These are phyloP conservation scores for Noctua comes DNA, from an alignment of 2,888 invertebrate genomes.

Conservation along the genomic window DNA sequence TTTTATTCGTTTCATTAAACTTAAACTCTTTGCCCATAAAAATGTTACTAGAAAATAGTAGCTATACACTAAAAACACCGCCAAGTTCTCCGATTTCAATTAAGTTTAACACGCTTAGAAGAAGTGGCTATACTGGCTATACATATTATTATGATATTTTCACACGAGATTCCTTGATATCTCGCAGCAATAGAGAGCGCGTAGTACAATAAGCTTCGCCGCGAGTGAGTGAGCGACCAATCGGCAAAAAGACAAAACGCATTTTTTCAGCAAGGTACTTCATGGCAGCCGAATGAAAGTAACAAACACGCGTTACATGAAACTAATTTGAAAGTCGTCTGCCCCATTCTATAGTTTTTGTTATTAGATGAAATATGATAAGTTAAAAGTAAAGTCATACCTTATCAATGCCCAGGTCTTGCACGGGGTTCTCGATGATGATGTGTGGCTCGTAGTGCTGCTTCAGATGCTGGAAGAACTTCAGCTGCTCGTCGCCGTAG, in stretches of 20 bases:
- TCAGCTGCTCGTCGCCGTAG: slow-evolving; percentile 93
- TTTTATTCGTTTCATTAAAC: neutral
- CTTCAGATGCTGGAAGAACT: slow-evolving; percentile 96
- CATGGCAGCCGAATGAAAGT: neutral
- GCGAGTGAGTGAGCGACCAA: too few relatives aligned
- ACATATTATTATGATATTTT: too few relatives aligned
- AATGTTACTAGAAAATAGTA: neutral
- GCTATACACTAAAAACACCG: too few relatives aligned
- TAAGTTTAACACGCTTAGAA: neutral
- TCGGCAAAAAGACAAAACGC: too few relatives aligned
- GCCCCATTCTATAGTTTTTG: neutral
- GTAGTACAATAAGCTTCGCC: neutral
- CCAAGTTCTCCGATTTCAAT: too few relatives aligned
- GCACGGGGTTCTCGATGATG: slow-evolving; percentile 86
- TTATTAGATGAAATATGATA: neutral
- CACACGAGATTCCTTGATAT: neutral
- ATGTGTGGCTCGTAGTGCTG: slow-evolving; percentile 93
- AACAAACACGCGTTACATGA: neutral
- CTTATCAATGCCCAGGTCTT: slow-evolving; percentile 85
- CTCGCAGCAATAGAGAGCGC: neutral
- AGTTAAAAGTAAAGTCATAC: slow-evolving; percentile 63
- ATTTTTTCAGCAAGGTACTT: too few relatives aligned
- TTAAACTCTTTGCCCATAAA: neutral
- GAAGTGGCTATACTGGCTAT: too few relatives aligned
- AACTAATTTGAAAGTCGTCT: neutral